These are phyloP conservation scores for Schizothorax lantsangensis DNA, from an alignment of 2,797 vertebrate genomes.

Conservation along the genomic window DNA sequence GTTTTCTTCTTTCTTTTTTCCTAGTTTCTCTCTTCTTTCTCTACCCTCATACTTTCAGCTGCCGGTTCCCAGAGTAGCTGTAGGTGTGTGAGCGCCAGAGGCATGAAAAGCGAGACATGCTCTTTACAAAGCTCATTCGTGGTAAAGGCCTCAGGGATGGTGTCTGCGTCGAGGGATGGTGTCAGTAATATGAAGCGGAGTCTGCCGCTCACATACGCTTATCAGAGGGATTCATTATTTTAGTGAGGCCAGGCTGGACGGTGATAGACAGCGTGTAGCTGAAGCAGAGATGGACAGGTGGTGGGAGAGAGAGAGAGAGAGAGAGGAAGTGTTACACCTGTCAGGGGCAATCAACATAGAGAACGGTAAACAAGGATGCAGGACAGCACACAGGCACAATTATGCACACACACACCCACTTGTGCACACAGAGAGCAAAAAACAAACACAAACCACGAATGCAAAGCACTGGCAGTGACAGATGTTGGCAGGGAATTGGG, in stretches of 20 bases:
- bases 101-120: conserved; percentile 46
- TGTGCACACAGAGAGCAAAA: conserved; percentile 44
- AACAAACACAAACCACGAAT: conserved; percentile 68
- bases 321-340: conserved; percentile 81
- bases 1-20: conserved; percentile 26
- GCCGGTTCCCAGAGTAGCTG: conserved; percentile 55
- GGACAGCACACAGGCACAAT: conserved; percentile 59
- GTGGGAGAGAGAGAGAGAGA: conserved; percentile 38
- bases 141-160: too few species aligned
- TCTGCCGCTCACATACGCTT: conserved; percentile 67
- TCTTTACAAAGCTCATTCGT: conserved; percentile 38
- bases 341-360: conserved; percentile 76
- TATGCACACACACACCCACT: conserved; percentile 42
- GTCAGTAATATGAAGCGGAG: conserved; percentile 51
- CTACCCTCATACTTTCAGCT: conserved; percentile 52
- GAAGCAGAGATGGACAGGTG: conserved; percentile 44
- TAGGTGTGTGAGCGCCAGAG: conserved; percentile 58
- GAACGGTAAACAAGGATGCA: conserved; percentile 52
- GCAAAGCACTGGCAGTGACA: conserved; percentile 75
- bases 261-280: conserved; percentile 62
- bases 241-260: conserved; percentile 65
- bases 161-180: conserved; percentile 48
- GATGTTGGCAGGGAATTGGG: conserved; percentile 80
- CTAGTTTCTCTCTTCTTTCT: conserved; percentile 17
- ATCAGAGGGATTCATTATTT: conserved; percentile 69